Conservation (phyloP, 1,140 invertebrate genomes). For the Papilio xuthus region DNA sequence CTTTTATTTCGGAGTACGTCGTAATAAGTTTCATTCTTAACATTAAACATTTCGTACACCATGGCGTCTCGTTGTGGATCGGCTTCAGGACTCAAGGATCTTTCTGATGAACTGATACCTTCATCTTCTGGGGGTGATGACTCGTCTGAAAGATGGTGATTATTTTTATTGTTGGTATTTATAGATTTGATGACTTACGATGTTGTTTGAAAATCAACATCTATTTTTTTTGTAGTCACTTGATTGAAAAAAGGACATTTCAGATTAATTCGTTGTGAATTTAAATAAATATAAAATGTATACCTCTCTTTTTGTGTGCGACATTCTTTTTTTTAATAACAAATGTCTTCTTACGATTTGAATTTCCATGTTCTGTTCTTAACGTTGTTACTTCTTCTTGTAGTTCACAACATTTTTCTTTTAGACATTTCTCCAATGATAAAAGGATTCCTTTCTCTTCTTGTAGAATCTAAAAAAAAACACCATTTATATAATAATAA, state of each 20-base stretch:
- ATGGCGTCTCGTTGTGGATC: conserved; percentile 83
- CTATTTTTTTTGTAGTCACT: too few relatives aligned
- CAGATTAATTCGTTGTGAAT: too few relatives aligned
- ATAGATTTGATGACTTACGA: too few relatives aligned
- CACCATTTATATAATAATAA: background rate
- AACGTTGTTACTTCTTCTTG: conserved; percentile 82
- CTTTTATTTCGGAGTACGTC: conserved; percentile 77
- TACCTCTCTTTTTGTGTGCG: conserved; percentile 75
- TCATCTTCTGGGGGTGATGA: conserved; percentile 92
- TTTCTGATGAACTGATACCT: conserved; percentile 91
- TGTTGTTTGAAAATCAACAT: too few relatives aligned
- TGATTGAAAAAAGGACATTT: too few relatives aligned
- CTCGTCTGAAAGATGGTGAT: conserved; percentile 68
- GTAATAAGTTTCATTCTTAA: conserved; percentile 82
- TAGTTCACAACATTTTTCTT: conserved; percentile 87
- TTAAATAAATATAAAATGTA: conserved; percentile 17
- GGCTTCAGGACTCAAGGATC: conserved; percentile 87
- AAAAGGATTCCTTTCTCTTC: conserved; percentile 89
- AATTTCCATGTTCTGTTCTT: conserved; percentile 75
- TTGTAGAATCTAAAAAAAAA: conserved; percentile 85
- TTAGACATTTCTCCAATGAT: conserved; percentile 89
- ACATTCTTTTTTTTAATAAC: conserved; percentile 75
- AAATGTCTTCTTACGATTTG: conserved; percentile 74
- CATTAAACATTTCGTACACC: conserved; percentile 84
- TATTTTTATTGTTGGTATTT: too few relatives aligned